A percentile compares a stretch with the other conserved stretches of the same genome.
Conservation (phyloP, 2,888 invertebrate species). For the Pinctada fucata region DNA sequence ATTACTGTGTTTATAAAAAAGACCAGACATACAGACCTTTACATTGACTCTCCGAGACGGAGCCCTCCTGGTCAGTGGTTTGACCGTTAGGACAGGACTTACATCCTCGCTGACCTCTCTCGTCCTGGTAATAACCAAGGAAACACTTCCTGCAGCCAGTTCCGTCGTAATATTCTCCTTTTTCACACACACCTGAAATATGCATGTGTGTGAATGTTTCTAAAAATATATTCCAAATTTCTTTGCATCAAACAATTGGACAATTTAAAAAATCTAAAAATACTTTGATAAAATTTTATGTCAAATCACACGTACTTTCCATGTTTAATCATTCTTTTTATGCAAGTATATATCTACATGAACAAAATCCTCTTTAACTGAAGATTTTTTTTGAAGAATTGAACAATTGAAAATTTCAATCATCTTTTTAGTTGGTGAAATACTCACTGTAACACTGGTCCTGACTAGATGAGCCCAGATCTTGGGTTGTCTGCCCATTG, state of each 20-base stretch:
- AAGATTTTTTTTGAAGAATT: no score
- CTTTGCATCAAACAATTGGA: not conserved
- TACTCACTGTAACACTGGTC: slow-evolving; percentile 55
- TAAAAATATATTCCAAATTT: not conserved
- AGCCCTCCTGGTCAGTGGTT: slow-evolving; percentile 46
- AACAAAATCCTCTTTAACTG: no score
- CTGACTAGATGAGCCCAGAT: slow-evolving; percentile 45
- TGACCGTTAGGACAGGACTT: slow-evolving; percentile 57
- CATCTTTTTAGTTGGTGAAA: not conserved
- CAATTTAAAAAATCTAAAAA: not conserved
- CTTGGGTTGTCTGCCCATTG: slow-evolving; percentile 53
- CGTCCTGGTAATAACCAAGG: slow-evolving; percentile 59
- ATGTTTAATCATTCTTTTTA: no score
- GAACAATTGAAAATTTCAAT: no score
- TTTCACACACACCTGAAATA: slow-evolving; percentile 58
- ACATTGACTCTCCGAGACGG: slow-evolving; percentile 44
- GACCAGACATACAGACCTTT: slow-evolving; percentile 36
- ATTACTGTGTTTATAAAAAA: no score
- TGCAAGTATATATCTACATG: no score
- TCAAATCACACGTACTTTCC: no score
- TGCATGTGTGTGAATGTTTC: not conserved
- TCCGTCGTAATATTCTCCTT: slow-evolving; percentile 52
- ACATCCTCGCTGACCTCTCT: slow-evolving; percentile 50
- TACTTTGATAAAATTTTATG: no score
- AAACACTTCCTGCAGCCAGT: slow-evolving; percentile 53